Evolutionary conservation across 2,797 vertebrate genomes (phyloP).

Genomic region (Rhinophrynus dorsalis): DNA sequence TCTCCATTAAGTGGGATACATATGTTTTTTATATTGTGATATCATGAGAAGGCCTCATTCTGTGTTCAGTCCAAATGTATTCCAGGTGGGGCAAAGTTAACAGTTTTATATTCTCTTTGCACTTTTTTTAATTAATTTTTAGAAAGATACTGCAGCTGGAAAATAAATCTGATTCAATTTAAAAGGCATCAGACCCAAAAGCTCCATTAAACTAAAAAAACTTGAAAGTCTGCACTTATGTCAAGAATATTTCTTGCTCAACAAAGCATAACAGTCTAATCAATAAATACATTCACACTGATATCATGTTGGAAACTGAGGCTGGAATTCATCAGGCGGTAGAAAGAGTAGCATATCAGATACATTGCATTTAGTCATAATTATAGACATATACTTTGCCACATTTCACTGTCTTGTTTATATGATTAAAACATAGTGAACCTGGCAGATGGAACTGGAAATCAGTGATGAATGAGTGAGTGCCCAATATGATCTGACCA

Average conservation of each 20-base stretch:
- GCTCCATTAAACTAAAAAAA: too few relatives aligned
- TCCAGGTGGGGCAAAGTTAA: constrained; percentile 25
- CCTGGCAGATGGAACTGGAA: too few relatives aligned
- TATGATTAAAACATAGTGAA: too few relatives aligned
- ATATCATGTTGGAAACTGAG: neutral
- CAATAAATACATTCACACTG: neutral
- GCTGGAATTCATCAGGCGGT: too few relatives aligned
- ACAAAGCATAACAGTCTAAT: neutral
- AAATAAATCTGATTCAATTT: neutral
- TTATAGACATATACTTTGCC: too few relatives aligned
- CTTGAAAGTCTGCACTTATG: too few relatives aligned
- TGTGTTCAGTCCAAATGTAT: constrained; percentile 14
- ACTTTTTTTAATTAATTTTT: neutral
- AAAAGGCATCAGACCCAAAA: neutral
- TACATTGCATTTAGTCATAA: too few relatives aligned
- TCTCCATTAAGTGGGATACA: neutral
- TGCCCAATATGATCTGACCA: too few relatives aligned
- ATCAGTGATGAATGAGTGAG: too few relatives aligned
- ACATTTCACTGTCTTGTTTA: too few relatives aligned
- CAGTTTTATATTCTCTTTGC: neutral
- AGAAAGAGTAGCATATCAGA: too few relatives aligned
- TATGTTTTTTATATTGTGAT: constrained; percentile 28
- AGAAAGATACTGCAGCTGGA: neutral
- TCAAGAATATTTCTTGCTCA: neutral
- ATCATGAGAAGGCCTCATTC: constrained; percentile 25